phyloP scores from a whole-genome alignment of 2,797 vertebrate species.

The Danio tinwini region DNA sequence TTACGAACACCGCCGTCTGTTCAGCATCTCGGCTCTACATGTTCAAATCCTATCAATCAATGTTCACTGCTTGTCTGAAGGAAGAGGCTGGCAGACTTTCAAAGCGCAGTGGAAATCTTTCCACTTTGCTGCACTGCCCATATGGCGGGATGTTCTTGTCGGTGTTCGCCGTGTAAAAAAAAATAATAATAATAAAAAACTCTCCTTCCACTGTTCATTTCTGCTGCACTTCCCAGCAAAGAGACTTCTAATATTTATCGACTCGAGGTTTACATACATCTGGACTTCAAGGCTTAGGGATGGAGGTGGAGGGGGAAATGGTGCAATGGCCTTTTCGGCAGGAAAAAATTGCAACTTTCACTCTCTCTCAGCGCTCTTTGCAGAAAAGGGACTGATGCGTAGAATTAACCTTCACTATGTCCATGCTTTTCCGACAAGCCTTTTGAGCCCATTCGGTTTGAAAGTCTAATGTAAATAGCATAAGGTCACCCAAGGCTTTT shows the following conservation, averaged over 20 bases:
- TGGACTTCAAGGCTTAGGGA: slow-evolving; percentile 11
- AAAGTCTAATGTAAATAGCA: slow-evolving; percentile 21
- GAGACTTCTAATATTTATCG: slow-evolving; percentile 20
- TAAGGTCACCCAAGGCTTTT: not conserved
- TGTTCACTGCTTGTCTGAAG: slow-evolving; percentile 35
- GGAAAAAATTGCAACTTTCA: not conserved
- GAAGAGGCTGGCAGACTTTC: slow-evolving; percentile 42
- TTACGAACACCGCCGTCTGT: slow-evolving; percentile 32
- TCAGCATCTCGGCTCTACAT: slow-evolving; percentile 27
- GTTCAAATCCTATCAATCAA: slow-evolving; percentile 45
- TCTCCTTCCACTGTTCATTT: slow-evolving; percentile 32
- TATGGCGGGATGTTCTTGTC: slow-evolving; percentile 41
- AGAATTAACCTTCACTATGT: slow-evolving; percentile 37
- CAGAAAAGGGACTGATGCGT: slow-evolving; percentile 26
- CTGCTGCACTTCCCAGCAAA: slow-evolving; percentile 26
- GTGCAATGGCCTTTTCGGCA: slow-evolving; percentile 2
- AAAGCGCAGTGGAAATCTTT: slow-evolving; percentile 51
- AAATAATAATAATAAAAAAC: too few species aligned
- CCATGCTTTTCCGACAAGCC: not conserved
- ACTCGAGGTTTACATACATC: not conserved
- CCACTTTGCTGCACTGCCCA: slow-evolving; percentile 47
- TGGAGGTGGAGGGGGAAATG: not conserved
- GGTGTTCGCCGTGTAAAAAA: slow-evolving; percentile 1
- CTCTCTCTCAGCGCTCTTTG: slow-evolving; percentile 5
- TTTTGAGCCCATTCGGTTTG: not conserved